A percentile compares a stretch with the other conserved stretches of the same genome.
These are phyloP conservation scores for Paramormyrops hopkinsi DNA, from an alignment of 2,797 vertebrate species.

Conservation along the genomic window DNA sequence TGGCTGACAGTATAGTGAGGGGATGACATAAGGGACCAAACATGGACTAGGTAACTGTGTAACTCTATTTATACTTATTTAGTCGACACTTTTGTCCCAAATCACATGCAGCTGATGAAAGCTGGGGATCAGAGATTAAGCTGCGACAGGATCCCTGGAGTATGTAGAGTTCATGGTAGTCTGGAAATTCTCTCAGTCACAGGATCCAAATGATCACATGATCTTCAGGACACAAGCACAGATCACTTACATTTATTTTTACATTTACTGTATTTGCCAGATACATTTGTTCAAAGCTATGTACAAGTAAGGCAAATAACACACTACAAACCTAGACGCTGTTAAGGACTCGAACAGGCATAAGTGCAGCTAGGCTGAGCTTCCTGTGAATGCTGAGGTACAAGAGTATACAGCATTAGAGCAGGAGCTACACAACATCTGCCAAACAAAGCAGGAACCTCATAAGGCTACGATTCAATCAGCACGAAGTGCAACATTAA, in stretches of 20 bases:
- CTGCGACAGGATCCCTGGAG: not conserved
- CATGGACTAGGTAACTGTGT: constrained; percentile 33
- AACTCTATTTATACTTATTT: constrained; percentile 33
- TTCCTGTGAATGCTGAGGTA: not conserved
- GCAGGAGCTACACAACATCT: not conserved
- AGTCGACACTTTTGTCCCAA: not conserved
- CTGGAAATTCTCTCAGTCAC: not conserved
- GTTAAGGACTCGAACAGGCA: not conserved
- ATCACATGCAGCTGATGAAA: not conserved
- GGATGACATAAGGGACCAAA: constrained; percentile 28
- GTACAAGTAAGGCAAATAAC: not conserved
- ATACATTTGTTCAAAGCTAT: not conserved
- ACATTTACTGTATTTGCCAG: not conserved
- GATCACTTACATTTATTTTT: not conserved
- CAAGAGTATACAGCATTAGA: not conserved
- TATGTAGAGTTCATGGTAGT: not conserved
- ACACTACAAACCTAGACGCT: not conserved
- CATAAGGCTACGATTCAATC: constrained; percentile 36
- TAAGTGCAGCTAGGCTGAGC: not conserved
- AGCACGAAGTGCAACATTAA: constrained; percentile 25
- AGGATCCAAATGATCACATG: not conserved
- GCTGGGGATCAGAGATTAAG: not conserved
- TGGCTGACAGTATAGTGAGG: constrained; percentile 39
- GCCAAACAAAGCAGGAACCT: not conserved
- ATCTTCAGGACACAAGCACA: not conserved